Evolutionary conservation across 2,113 vertebrate species (phyloP).

Genomic region (Burhinus bistriatus): DNA sequence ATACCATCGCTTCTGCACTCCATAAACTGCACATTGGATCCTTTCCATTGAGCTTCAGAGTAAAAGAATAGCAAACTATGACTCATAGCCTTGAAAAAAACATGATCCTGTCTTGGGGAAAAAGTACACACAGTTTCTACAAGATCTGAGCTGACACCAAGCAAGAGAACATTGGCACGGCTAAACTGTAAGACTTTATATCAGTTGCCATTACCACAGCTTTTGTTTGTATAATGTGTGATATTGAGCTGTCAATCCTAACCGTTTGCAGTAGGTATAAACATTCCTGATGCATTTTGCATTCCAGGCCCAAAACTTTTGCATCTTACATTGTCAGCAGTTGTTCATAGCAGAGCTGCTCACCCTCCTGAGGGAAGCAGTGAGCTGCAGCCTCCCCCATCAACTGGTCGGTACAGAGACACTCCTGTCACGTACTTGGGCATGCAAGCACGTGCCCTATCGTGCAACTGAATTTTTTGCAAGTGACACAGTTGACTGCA

Average conservation of each 20-base stretch:
- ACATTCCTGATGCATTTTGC: neutral
- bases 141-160: neutral
- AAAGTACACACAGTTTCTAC: neutral
- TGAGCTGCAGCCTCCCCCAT: rapidly evolving
- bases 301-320: neutral
- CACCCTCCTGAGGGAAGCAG: neutral
- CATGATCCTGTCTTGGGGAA: neutral
- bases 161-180: neutral
- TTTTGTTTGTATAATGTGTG: neutral
- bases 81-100: conserved; percentile 1
- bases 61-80: neutral
- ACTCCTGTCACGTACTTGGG: neutral
- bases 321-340: neutral
- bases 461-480: rapidly evolving
- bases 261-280: neutral
- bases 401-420: neutral
- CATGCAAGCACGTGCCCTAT: rapidly evolving
- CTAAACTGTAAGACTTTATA: neutral
- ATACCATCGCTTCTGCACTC: neutral
- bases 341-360: neutral
- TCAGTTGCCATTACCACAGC: neutral
- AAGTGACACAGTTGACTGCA: neutral
- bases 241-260: neutral
- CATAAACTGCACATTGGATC: neutral
- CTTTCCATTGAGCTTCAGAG: neutral